Evolutionary conservation across 2,888 invertebrate genomes (phyloP).

Genomic region (Malacosoma neustria): DNA sequence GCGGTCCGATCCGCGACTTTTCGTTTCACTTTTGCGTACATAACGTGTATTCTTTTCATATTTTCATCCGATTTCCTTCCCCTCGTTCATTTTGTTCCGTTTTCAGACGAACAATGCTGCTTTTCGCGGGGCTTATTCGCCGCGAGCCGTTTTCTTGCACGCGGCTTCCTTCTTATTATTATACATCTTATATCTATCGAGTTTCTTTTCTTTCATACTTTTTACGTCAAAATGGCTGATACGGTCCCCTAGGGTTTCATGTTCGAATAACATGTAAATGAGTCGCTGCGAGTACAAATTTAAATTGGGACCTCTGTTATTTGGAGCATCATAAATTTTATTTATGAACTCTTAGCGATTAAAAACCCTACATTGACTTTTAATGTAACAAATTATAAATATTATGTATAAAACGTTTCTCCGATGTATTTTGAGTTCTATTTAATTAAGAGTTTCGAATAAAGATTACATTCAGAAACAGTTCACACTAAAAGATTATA

Average conservation of each 20-base stretch:
- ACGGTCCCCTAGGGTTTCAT: constrained; percentile 68
- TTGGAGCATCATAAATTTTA: constrained; percentile 14
- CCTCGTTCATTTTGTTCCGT: constrained; percentile 69
- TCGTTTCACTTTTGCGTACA: constrained; percentile 68
- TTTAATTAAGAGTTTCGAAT: no score
- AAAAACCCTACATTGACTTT: not conserved
- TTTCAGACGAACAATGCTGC: constrained; percentile 69
- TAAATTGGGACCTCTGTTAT: constrained; percentile 46
- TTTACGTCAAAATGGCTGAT: constrained; percentile 71
- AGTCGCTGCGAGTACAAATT: constrained; percentile 55
- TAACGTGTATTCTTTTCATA: constrained; percentile 74
- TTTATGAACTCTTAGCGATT: constrained; percentile 20
- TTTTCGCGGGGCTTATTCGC: constrained; percentile 65
- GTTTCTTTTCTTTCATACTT: constrained; percentile 73
- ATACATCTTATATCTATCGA: constrained; percentile 29
- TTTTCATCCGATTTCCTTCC: constrained; percentile 74
- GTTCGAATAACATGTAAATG: constrained; percentile 73
- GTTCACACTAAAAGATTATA: no score
- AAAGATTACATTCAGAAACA: no score
- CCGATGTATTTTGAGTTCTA: no score
- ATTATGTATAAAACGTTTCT: no score
- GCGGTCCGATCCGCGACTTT: constrained; percentile 68
- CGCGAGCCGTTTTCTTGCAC: constrained; percentile 68
- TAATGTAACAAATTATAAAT: not conserved
- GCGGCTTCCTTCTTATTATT: constrained; percentile 42